Base-by-base conservation (phyloP, 2,888 invertebrate genomes). In the Lymantria dispar region DNA sequence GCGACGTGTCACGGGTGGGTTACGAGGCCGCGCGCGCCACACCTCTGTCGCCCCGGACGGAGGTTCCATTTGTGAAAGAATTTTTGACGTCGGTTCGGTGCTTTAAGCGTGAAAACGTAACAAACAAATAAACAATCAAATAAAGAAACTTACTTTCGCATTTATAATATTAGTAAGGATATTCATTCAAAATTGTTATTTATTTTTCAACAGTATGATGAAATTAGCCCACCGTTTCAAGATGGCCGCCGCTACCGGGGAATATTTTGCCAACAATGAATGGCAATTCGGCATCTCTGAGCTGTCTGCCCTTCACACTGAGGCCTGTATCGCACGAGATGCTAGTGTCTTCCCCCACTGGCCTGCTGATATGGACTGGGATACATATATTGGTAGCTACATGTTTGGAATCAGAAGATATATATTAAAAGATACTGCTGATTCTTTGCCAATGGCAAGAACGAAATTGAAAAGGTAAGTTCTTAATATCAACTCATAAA, bases 201-300 rank as follows among this genome's bases (percentile, higher is more conserved):
- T 82, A 22, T 22, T 22, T 22, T 22, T 22, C 22, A 2, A 22
- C 78, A 97, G 97, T 61, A 97, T 97, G 94, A 93, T 97, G 82
- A 96, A 95, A 73, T 93, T 97, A 0, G 95, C 96, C n/a, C 94
- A 93, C 48, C 94, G 96, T 56, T 95, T 97, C 78, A 94, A 96
- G 68, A 93, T 94, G 72, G 95, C 97, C 0, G 94, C 96, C 0
- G 92, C 94, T 13, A 95, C 95, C 0, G 95, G 98, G 0, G 95
- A 96, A 74, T 98, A 96, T 77, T 98, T 98, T 76, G 95, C 97
- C 0, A 93, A 95, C 22, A 93, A 96, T 76, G 95, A 98, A 64
- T 98, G 97, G 97, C 92, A 94, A 47, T 97, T 97, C 69, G 92
- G 94, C 11, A 92, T 93, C 1, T 80, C 92, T 0, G 95, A 96